phyloP scores from a whole-genome alignment of 2,797 vertebrate species.

The Malurus leucopterus region DNA sequence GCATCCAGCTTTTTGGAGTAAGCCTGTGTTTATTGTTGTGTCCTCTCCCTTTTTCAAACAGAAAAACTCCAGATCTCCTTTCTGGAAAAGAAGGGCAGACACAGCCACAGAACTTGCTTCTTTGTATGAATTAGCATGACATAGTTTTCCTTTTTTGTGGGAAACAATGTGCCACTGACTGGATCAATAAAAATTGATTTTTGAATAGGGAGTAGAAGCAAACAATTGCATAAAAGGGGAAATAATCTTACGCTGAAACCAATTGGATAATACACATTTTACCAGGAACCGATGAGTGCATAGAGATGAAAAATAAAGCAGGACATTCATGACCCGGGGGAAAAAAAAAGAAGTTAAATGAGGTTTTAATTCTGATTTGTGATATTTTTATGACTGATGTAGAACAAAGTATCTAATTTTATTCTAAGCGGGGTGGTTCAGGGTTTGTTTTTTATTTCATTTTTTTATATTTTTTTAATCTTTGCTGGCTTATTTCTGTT shows the following conservation, averaged over 20 bases:
- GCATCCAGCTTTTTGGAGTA: not conserved
- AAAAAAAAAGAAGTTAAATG: not conserved
- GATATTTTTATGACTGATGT: slow-evolving; percentile 3
- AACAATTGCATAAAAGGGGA: slow-evolving; percentile 58
- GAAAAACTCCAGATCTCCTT: not conserved
- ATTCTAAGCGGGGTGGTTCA: not conserved
- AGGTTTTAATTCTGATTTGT: slow-evolving; percentile 30
- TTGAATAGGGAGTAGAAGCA: slow-evolving; percentile 35
- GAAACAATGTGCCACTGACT: slow-evolving; percentile 15
- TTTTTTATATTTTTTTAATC: not conserved
- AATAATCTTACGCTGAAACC: slow-evolving; percentile 43
- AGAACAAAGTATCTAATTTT: slow-evolving; percentile 37
- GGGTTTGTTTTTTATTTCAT: not conserved
- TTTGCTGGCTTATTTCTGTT: slow-evolving; percentile 33
- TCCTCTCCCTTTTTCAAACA: not conserved
- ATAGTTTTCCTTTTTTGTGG: slow-evolving; percentile 22
- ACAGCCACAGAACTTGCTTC: not conserved
- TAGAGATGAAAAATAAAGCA: slow-evolving; percentile 31
- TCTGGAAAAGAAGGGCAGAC: not conserved
- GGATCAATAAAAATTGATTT: slow-evolving; percentile 59
- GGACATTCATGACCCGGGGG: not conserved
- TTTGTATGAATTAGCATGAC: not conserved
- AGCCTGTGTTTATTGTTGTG: not conserved
- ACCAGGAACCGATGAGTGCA: not conserved
- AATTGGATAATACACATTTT: slow-evolving; percentile 44